Conservation (phyloP, 2,888 invertebrate genomes). For the Caradrina clavipalpis region DNA sequence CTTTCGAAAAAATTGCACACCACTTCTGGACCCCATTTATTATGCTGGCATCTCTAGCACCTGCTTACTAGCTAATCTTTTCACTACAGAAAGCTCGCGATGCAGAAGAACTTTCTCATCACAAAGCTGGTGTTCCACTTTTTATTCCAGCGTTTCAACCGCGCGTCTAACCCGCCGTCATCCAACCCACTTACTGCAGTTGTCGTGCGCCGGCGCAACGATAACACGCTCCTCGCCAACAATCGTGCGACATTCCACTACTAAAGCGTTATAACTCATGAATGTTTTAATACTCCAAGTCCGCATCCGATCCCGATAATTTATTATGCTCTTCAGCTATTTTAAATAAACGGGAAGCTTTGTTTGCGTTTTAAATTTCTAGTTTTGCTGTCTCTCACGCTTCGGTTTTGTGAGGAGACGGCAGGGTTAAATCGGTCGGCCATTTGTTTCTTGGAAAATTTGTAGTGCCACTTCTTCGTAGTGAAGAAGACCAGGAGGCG, state of each 20-base stretch:
- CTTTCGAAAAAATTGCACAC: no score
- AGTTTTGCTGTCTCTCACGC: conserved; percentile 41
- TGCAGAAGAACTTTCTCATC: background rate
- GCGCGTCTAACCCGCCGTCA: conserved; percentile 34
- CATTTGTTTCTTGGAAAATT: background rate
- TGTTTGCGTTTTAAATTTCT: conserved; percentile 58
- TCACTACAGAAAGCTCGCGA: background rate
- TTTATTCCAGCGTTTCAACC: conserved; percentile 26
- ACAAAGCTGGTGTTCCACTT: background rate
- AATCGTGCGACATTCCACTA: conserved; percentile 70
- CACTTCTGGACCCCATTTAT: no score
- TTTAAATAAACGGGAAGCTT: conserved; percentile 66
- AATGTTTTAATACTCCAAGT: conserved; percentile 72
- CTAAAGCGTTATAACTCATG: conserved; percentile 75
- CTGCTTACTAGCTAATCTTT: no score
- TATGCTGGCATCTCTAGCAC: no score
- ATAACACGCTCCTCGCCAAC: conserved; percentile 67
- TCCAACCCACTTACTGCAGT: conserved; percentile 37
- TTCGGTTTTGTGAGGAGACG: conserved; percentile 10
- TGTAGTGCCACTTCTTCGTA: background rate
- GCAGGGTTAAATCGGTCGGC: conserved; percentile 5
- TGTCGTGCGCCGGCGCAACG: conserved; percentile 69
- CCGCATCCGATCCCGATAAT: conserved; percentile 66
- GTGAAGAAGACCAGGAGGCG: background rate
- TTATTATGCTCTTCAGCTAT: conserved; percentile 63